Base-by-base conservation (phyloP, 2,888 invertebrate species). In the Eupithecia inturbata region DNA sequence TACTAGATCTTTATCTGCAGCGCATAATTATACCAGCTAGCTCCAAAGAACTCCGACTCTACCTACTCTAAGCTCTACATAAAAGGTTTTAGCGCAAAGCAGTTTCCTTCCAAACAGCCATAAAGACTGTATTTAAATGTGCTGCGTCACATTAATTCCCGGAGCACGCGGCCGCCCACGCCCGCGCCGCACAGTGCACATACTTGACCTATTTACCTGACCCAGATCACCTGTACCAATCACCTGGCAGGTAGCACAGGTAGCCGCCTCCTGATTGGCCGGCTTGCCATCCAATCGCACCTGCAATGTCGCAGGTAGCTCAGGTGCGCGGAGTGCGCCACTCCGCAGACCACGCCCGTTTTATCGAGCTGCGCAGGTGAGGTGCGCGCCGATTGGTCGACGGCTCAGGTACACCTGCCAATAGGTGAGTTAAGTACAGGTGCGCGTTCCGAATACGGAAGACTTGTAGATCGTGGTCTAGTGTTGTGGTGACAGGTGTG, bases 311-410 rank as follows among this genome's bases (percentile, higher is more conserved):
- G 71, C 76, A 76, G 76, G 76, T 76, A 69, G 67, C 68, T 70
- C 92, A 92, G 92, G 92, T 93, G 88, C 87, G 90, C 91, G 89
- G 85, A 77, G 75, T 84, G 78, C 79, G 76, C 81, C 89, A 88
- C 84, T 87, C 85, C 82, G 83, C 80, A 84, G 81, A 82, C 90
- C 91, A 90, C 92, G 92, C 93, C 93, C 87, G 84, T 87, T 89
- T 89, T 94, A 94, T 94, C 92, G 94, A 94, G 83, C 94, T 94
- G 94, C 94, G 94, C 94, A 93, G 92, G 93, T 92, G 83, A 83
- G 85, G 85, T 94, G 94, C 94, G 94, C 94, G 92, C 87, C 88
- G 91, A 94, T 94, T 94, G 94, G 91, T 84, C 84, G 88, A 80
- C 80, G 81, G 81, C 79, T 78, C 92, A 92, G 91, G 92, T 92